Evolutionary conservation across 2,113 vertebrate genomes (phyloP).

Genomic region (Neolamprologus devosi): DNA sequence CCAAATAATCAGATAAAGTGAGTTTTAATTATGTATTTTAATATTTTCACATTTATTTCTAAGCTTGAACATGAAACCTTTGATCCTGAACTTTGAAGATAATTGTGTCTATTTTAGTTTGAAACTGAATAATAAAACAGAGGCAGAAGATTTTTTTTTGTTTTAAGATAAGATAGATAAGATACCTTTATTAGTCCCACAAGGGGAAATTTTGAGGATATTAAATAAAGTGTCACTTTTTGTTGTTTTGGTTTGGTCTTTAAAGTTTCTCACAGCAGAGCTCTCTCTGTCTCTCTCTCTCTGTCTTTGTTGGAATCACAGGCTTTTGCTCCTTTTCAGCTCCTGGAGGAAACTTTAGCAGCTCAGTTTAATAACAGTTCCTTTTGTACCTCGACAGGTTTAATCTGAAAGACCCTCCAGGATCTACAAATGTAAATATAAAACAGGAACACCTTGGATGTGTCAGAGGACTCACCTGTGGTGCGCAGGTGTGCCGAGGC

Average conservation of each 20-base stretch:
- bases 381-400: background rate
- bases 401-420: background rate
- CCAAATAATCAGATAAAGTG: background rate
- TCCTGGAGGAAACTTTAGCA: background rate
- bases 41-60: background rate
- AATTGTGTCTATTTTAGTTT: background rate
- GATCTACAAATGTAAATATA: background rate
- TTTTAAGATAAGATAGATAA: background rate
- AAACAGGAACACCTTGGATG: background rate
- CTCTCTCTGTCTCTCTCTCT: background rate
- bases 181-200: background rate
- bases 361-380: background rate
- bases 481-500: background rate
- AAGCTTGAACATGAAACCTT: fast-evolving
- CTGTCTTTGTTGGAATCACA: background rate
- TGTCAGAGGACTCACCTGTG: conserved; percentile 40
- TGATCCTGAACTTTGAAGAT: fast-evolving
- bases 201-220: background rate
- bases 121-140: fast-evolving
- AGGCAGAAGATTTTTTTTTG: fast-evolving
- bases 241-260: fast-evolving
- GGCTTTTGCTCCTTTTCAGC: background rate
- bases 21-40: background rate
- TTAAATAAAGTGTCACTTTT: background rate
- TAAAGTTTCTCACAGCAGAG: background rate